Evolutionary conservation across 2,888 invertebrate genomes (phyloP), one percentile per base, ranked within the genome.

Genomic region (Agrotis exclamationis): DNA sequence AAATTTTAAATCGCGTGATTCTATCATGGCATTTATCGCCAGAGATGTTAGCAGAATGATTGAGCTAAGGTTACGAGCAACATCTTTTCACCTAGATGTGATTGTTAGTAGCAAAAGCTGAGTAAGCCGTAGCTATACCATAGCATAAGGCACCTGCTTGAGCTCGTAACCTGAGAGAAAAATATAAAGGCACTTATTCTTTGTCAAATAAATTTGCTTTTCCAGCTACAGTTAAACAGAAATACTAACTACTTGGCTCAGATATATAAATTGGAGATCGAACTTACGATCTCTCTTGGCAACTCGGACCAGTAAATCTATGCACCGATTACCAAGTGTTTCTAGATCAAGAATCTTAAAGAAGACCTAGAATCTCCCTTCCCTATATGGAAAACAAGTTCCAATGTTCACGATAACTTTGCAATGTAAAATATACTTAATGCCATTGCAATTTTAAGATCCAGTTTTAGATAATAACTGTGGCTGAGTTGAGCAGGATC

Each of bases 351-450:
- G 70, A 44, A 71, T 63, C 63, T 60, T 54, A 63, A 68, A 72
- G 80, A 79, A 74, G 70, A 48, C 68, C 66, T 69, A 80, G 64
- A 82, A 74, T 67, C 65, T 75, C 60, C 77, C 70, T 66, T 58
- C 75, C 59, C 48, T 75, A 74, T 56, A 82, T 64, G 80, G 75
- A 51, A 77, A 82, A 76, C 78, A 4, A 77, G 75, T 82, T 74
- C 39, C 56, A 13, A 56, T 67, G 68, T 69, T 28, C 71, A 69
- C 44, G 64, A 63, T 56, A 70, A 57, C 68, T 79, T 79, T 80
- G 80, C 80, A 82, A 82, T 84, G 77, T 74, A 84, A 83, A 70
- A 70, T 65, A 74, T 77, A 67, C 74, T 81, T 83, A 83, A 83
- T 62, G 53, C 72, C 72, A 73, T 65, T 64, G 73, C 69, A 66